Percentiles rank a stretch among this genome's conserved stretches.
Conservation (phyloP, 2,113 vertebrate genomes). For the Muscicapa adusta region DNA sequence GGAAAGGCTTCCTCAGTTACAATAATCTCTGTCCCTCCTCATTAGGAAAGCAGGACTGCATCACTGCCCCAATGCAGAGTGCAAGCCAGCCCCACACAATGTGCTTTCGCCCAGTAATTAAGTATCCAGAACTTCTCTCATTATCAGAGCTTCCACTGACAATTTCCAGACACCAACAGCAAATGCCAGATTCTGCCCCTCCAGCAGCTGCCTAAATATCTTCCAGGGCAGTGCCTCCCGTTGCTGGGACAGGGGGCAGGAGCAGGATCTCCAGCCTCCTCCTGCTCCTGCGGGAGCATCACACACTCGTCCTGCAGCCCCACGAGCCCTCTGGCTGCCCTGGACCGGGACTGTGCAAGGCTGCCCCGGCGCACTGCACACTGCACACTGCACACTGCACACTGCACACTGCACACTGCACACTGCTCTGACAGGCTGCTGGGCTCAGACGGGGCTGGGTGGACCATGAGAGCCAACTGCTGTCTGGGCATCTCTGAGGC, state of each 20-base stretch:
- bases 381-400: neutral
- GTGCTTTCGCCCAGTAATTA: neutral
- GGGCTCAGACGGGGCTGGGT: rapidly evolving
- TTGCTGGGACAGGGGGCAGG: neutral
- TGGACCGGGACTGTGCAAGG: neutral
- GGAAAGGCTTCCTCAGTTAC: neutral
- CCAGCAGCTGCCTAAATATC: neutral
- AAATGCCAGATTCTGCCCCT: neutral
- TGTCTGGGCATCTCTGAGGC: neutral
- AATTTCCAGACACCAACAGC: neutral
- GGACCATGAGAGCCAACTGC: neutral
- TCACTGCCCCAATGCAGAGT: neutral
- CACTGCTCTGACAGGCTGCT: rapidly evolving
- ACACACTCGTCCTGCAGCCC: rapidly evolving
- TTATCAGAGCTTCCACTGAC: slow-evolving; percentile 10
- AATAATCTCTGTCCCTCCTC: neutral
- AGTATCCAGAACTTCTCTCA: slow-evolving; percentile 26
- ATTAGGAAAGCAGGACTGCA: rapidly evolving
- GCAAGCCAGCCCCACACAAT: neutral
- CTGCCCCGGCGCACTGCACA: neutral
- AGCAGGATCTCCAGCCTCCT: neutral
- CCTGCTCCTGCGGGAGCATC: neutral
- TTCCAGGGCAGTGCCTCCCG: neutral
- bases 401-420: neutral
- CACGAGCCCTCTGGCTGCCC: neutral